Conservation (phyloP, 2,888 invertebrate species). For the Pyrrhia umbra region DNA sequence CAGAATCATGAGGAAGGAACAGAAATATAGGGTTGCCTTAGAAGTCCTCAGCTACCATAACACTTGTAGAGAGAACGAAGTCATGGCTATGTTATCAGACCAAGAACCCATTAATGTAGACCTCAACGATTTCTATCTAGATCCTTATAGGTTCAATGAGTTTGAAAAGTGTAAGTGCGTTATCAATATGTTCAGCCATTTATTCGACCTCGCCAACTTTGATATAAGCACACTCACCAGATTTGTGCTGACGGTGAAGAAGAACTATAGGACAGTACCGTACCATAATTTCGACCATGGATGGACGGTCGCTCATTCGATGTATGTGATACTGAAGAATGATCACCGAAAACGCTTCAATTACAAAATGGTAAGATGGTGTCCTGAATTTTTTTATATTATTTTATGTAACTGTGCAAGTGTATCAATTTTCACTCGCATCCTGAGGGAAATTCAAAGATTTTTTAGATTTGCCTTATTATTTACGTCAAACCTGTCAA, state of each 20-base stretch:
- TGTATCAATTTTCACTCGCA: too few species aligned
- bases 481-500: too few species aligned
- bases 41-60: slow-evolving; percentile 96
- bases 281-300: slow-evolving; percentile 97
- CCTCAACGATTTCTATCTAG: slow-evolving; percentile 92
- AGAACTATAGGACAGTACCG: slow-evolving; percentile 95
- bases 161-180: slow-evolving; percentile 93
- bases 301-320: slow-evolving; percentile 96
- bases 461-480: too few species aligned
- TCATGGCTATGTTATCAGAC: slow-evolving; percentile 74
- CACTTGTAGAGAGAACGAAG: slow-evolving; percentile 94
- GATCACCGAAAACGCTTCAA: slow-evolving; percentile 71
- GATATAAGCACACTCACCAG: slow-evolving; percentile 92
- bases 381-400: neutral
- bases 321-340: slow-evolving; percentile 93
- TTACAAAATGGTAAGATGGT: slow-evolving; percentile 74
- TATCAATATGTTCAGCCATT: slow-evolving; percentile 93
- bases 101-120: slow-evolving; percentile 64
- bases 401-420: neutral
- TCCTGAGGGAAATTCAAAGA: too few species aligned
- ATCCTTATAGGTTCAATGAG: slow-evolving; percentile 93
- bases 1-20: slow-evolving; percentile 95
- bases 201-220: slow-evolving; percentile 92
- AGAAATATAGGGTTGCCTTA: slow-evolving; percentile 94
- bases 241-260: slow-evolving; percentile 95